phyloP scores from a whole-genome alignment of 2,113 vertebrate genomes.

The Melanocharis versteri region DNA sequence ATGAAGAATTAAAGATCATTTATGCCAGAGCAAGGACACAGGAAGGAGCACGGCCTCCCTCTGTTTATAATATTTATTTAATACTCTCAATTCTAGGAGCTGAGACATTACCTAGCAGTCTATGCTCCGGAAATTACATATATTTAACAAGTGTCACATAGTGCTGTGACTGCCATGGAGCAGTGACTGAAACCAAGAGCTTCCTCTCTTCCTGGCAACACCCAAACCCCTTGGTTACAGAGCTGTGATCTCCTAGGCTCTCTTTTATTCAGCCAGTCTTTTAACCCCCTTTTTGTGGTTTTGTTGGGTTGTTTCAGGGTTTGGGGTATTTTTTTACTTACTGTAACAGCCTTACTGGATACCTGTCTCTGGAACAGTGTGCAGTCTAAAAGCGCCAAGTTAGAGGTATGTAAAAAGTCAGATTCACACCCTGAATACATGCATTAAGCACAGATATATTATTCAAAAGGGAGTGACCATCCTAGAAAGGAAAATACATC shows the following conservation, averaged over 20 bases:
- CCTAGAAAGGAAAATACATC: neutral
- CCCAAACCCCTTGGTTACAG: neutral
- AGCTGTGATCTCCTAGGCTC: neutral
- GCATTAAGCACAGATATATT: neutral
- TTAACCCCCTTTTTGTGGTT: neutral
- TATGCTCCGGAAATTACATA: neutral
- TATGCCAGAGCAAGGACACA: neutral
- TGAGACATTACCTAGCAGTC: neutral
- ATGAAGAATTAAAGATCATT: neutral
- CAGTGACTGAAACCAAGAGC: neutral
- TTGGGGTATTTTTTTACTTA: neutral
- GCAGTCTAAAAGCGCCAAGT: neutral
- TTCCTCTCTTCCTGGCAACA: neutral
- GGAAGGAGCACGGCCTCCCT: neutral
- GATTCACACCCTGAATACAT: neutral
- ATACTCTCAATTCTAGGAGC: neutral
- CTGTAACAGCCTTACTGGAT: neutral
- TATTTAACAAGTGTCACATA: neutral
- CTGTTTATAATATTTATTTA: neutral
- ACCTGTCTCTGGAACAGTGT: neutral
- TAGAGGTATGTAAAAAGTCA: neutral
- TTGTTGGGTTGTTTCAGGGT: neutral
- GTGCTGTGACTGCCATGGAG: neutral
- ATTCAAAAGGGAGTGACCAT: neutral
- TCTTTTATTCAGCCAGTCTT: neutral